Evolutionary conservation across 2,113 vertebrate genomes (phyloP).

Genomic region (Apaloderma vittatum): DNA sequence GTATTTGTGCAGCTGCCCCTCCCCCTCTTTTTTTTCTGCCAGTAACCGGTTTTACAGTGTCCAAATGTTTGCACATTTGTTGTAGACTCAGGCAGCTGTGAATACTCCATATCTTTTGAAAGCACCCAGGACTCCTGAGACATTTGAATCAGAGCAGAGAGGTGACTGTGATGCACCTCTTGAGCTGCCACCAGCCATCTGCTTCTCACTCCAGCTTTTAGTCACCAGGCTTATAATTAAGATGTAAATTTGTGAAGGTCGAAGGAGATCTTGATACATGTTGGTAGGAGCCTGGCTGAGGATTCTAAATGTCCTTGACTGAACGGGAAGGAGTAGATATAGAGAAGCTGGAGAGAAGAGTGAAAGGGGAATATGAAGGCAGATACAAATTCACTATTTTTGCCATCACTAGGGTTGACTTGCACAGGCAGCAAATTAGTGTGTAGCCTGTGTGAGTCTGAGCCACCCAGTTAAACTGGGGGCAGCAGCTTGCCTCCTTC

Average conservation of each 20-base stretch:
- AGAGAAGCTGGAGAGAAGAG: background rate
- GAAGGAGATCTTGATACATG: background rate
- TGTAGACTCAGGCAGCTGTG: background rate
- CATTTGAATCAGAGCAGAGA: background rate
- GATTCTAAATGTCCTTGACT: background rate
- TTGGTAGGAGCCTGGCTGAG: background rate
- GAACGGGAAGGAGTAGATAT: background rate
- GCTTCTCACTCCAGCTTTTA: background rate
- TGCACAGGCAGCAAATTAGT: background rate
- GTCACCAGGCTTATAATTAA: background rate
- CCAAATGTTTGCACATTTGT: accelerated
- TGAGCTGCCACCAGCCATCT: background rate
- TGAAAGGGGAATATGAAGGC: background rate
- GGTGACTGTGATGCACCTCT: background rate
- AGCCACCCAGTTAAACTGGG: background rate
- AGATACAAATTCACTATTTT: background rate
- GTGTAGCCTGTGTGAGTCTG: background rate
- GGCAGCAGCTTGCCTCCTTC: background rate
- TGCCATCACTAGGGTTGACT: background rate
- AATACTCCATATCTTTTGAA: background rate
- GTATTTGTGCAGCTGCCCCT: background rate
- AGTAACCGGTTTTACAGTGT: background rate
- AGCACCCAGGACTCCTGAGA: background rate
- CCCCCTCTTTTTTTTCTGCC: background rate
- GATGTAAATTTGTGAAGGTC: background rate